Evolutionary conservation across 2,888 invertebrate species (phyloP).

Genomic region (Polydrusus pterygomalis): DNA sequence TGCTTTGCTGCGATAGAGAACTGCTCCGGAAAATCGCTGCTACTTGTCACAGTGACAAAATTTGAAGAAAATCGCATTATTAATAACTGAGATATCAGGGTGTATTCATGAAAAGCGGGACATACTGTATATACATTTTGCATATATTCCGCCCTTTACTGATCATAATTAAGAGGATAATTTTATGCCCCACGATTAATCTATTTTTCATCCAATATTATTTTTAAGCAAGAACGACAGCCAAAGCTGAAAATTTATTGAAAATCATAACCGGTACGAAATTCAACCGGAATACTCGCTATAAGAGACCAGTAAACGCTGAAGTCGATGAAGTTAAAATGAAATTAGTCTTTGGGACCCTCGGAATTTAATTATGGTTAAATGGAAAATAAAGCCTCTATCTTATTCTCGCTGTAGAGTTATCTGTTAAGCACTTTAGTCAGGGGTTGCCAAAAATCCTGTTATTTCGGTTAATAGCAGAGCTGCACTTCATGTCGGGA

Average conservation of each 20-base stretch:
- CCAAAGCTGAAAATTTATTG: background rate
- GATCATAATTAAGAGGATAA: too few relatives aligned
- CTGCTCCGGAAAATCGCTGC: too few relatives aligned
- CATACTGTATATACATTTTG: too few relatives aligned
- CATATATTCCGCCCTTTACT: too few relatives aligned
- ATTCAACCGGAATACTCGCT: slow-evolving; percentile 14
- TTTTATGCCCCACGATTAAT: too few relatives aligned
- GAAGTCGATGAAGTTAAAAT: slow-evolving; percentile 28
- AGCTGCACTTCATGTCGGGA: slow-evolving; percentile 12
- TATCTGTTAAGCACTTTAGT: slow-evolving; percentile 12
- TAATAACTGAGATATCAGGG: too few relatives aligned
- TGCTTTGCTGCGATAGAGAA: too few relatives aligned
- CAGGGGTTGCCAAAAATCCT: slow-evolving; percentile 8
- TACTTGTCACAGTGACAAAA: too few relatives aligned
- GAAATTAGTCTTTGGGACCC: slow-evolving; percentile 45
- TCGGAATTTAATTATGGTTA: slow-evolving; percentile 46
- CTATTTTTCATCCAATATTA: too few relatives aligned
- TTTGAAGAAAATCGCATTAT: too few relatives aligned
- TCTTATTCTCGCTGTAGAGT: slow-evolving; percentile 34
- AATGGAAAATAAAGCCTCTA: slow-evolving; percentile 25
- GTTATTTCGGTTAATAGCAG: slow-evolving; percentile 12
- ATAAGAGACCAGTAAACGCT: slow-evolving; percentile 22
- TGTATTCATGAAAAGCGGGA: too few relatives aligned
- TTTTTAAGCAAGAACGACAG: background rate
- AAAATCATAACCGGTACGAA: slow-evolving; percentile 5